Percentiles rank a stretch among this genome's conserved stretches.
Evolutionary conservation across 2,797 vertebrate genomes (phyloP).

Genomic region (Oreochromis mossambicus): DNA sequence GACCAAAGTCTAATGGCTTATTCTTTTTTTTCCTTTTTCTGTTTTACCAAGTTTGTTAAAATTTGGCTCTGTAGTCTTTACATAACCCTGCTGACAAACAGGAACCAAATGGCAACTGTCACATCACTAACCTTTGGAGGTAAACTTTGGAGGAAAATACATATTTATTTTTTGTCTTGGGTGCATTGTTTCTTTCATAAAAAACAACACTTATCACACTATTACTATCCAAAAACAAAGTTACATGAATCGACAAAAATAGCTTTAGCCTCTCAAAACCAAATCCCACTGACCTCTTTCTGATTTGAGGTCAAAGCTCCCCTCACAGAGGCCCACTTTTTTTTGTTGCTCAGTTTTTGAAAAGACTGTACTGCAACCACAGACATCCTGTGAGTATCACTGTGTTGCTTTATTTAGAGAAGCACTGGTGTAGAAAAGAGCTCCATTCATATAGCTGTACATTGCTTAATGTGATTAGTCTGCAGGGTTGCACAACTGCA

Average conservation of each 20-base stretch:
- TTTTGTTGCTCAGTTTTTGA: neutral
- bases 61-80: neutral
- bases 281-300: slow-evolving; percentile 15
- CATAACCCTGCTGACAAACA: neutral
- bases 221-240: neutral
- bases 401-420: slow-evolving; percentile 39
- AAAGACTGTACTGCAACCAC: neutral
- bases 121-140: neutral
- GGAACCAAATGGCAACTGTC: neutral
- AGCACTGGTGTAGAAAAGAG: neutral
- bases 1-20: neutral
- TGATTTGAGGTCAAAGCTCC: slow-evolving; percentile 30
- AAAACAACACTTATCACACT: neutral
- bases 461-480: slow-evolving; percentile 43
- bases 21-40: neutral
- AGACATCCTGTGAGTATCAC: slow-evolving; percentile 5
- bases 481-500: slow-evolving; percentile 4
- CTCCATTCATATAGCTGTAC: slow-evolving; percentile 36
- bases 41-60: accelerated
- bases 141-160: neutral
- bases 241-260: neutral
- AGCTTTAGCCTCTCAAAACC: neutral
- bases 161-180: neutral
- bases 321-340: neutral
- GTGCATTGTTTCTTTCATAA: neutral